Evolutionary conservation across 2,888 invertebrate species (phyloP).

Genomic region (Heliconius ethilla): DNA sequence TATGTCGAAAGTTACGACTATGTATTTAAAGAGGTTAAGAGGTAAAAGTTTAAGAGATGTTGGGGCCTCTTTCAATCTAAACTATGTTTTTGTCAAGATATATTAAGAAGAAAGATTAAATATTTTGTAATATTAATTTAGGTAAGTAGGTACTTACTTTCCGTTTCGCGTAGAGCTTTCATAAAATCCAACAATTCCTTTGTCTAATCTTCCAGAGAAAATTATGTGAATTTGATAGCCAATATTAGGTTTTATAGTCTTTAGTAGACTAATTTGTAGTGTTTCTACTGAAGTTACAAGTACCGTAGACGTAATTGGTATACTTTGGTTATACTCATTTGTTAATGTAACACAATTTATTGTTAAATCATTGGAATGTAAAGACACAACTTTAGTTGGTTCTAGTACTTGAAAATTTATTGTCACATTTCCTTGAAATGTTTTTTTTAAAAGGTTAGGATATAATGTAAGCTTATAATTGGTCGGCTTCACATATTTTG

Average conservation of each 20-base stretch:
- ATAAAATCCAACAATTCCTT: conserved; percentile 80
- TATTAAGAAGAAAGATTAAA: neutral
- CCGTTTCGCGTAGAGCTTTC: conserved; percentile 78
- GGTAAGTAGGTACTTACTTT: conserved; percentile 58
- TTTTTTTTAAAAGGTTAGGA: conserved; percentile 83
- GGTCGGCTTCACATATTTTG: conserved; percentile 81
- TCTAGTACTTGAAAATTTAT: conserved; percentile 72
- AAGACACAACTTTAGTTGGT: conserved; percentile 72
- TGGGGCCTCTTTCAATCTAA: no score
- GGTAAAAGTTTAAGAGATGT: no score
- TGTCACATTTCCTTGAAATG: conserved; percentile 80
- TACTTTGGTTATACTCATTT: conserved; percentile 44
- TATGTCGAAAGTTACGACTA: no score
- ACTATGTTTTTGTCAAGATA: no score
- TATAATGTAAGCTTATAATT: conserved; percentile 86
- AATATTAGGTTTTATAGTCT: conserved; percentile 53
- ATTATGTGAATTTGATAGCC: conserved; percentile 68
- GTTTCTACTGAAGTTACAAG: conserved; percentile 54
- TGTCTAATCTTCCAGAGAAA: conserved; percentile 79
- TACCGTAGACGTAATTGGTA: conserved; percentile 47
- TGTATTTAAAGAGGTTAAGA: no score
- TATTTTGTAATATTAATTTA: neutral
- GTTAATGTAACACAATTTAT: conserved; percentile 62
- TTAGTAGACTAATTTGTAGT: conserved; percentile 58
- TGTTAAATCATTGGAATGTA: conserved; percentile 84